phyloP scores from a whole-genome alignment of 1,140 invertebrate genomes.

The Macrotrachela quadricornifera region DNA sequence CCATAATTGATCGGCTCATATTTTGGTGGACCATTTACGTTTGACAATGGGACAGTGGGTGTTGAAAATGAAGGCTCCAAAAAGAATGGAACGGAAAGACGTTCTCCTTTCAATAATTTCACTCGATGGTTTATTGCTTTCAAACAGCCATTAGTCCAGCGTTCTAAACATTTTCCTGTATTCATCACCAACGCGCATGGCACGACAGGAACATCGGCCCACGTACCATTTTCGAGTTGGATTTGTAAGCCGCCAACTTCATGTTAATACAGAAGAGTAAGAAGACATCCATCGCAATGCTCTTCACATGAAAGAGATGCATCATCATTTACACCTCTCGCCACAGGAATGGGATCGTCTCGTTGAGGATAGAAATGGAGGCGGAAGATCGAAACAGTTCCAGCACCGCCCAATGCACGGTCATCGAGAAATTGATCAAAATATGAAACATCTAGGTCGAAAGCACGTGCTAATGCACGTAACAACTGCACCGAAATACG shows the following conservation, averaged over 20 bases:
- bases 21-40: background rate
- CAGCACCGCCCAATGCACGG: background rate
- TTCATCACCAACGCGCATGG: background rate
- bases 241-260: background rate
- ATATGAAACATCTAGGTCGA: background rate
- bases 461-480: background rate
- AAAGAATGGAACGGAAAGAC: background rate
- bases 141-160: background rate
- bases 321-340: background rate
- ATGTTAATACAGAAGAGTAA: background rate
- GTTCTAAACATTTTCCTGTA: background rate
- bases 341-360: background rate
- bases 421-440: background rate
- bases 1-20: background rate
- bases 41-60: background rate
- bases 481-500: background rate
- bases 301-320: background rate
- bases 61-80: background rate
- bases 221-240: background rate
- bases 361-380: background rate
- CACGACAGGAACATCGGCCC: background rate
- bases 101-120: background rate
- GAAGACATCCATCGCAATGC: background rate
- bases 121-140: conserved; percentile 1
- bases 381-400: background rate